Evolutionary conservation across 2,113 vertebrate genomes (phyloP), one percentile per base, ranked within the genome.

Genomic region (Rafetus swinhoei): DNA sequence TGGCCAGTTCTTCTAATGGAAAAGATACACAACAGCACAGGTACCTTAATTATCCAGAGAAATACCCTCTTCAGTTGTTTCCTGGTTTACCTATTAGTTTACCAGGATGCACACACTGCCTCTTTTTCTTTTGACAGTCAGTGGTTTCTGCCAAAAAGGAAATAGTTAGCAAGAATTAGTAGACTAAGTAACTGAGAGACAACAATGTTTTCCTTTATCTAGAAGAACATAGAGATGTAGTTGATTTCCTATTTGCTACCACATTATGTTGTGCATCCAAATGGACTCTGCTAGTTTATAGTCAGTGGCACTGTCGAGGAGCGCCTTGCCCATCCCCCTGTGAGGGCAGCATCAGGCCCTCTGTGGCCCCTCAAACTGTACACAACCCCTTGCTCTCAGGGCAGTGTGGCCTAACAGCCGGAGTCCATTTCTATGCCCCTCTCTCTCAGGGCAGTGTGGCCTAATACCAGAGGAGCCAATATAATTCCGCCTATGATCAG

Each of bases 241-340:
- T 24, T 57, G n/a, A 69, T 80, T 79, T 79, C 54, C 83, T 81
- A 62, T 19, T 84, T 84, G 18, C 72, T 65, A n/a, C 90, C 84
- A 9, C 1, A 1, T 91, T 9, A 2, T 84, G 77, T 50, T 1
- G 0, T 2, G 2, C 29, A 52, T 86, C 92, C 65, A 91, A 86
- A 84, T 89, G 45, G 93, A 86, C 85, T 60, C 74, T 81, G 62
- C 62, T 69, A 69, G 9, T 95, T 95, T 88, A 89, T 89, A 94
- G 88, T 90, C 27, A 62, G 25, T 45, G 45, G 45, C 45, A 45
- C 45, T 1, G 45, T 45, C 45, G 45, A 45, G 45, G 6, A 45
- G 45, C 6, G 45, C 45, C 45, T 45, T 45, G 45, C 45, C 45
- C 45, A 45, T 45, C 45, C 45, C 45, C 45, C 45, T 45, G 45